Evolutionary conservation across 2,888 invertebrate species (phyloP).

Genomic region (Apomyelois bistriatella): DNA sequence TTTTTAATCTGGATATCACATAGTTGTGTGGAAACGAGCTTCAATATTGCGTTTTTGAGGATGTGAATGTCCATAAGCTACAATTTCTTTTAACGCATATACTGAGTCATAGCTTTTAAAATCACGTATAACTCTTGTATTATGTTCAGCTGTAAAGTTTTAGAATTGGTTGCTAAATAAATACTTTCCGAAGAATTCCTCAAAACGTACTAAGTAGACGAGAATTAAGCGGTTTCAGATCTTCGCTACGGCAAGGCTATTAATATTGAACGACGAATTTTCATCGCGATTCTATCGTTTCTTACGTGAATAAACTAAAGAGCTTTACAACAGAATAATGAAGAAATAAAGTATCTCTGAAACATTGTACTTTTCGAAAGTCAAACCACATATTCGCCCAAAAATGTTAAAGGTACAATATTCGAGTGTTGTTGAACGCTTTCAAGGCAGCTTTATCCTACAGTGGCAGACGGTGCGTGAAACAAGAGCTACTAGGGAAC

Average conservation of each 20-base stretch:
- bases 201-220: conserved; percentile 27
- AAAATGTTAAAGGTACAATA: not conserved
- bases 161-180: conserved; percentile 8
- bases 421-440: conserved; percentile 9
- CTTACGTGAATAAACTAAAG: not conserved
- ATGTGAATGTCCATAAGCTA: too few relatives aligned
- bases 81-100: too few relatives aligned
- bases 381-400: conserved; percentile 2
- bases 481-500: conserved; percentile 55
- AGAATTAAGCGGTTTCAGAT: conserved; percentile 21
- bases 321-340: conserved; percentile 4
- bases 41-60: too few relatives aligned
- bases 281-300: conserved; percentile 11
- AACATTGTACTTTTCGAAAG: not conserved
- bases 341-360: not conserved
- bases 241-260: conserved; percentile 8
- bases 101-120: too few relatives aligned
- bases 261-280: conserved; percentile 14
- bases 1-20: too few relatives aligned
- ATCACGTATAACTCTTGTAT: too few relatives aligned
- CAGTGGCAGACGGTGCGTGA: conserved; percentile 58
- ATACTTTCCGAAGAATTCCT: conserved; percentile 16
- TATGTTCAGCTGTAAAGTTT: not conserved
- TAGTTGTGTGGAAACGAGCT: too few relatives aligned
- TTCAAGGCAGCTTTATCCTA: conserved; percentile 34